Base-by-base conservation (phyloP, 2,113 vertebrate genomes). In the Urocolius indicus region DNA sequence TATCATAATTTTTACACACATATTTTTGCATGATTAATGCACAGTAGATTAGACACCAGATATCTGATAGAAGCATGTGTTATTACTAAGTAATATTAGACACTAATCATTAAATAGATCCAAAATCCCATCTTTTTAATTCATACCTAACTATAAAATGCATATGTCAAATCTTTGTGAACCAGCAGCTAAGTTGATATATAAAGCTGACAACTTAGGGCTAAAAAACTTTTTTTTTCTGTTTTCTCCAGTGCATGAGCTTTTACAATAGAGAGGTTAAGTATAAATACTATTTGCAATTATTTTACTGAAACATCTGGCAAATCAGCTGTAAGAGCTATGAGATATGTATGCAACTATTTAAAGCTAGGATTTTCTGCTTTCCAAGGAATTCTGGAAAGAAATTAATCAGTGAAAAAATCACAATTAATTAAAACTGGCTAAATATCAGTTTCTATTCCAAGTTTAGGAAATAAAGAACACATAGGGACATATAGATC, bases 21-120 rank as follows among this genome's bases (percentile, higher is more conserved):
- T n/a, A 46, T 67, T 74, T 23, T 63, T 93, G 13, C 21, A 27
- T 76, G 32, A 75, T 84, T 92, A 92, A 84, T 21, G 10, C 54
- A 84, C 7, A 63, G 48, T 76, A 84, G 23, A 51, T 91, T 69
- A 94, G 45, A 52, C 5, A 81, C 17, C 13, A 94, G n/a, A 85
- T 84, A 65, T 78, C 84, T 91, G n/a, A 75, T 59, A 81, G 52
- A 83, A 69, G 87, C 9, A 7, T 65, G 36, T 54, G 19, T 62
- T 87, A 66, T 77, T 84, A 84, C 29, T 82, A 61, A 80, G 87
- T 92, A 82, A 73, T 82, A 69, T 55, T 69, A 88, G 46, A 82
- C 4, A 32, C 82, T 12, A 82, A 58, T 86, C 11, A 66, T 92
- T 77, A 83, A 87, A 91, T 45, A 93, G 20, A 57, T 19, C 20